Evolutionary conservation across 2,888 invertebrate species (phyloP).

Genomic region (Polydrusus cervinus): DNA sequence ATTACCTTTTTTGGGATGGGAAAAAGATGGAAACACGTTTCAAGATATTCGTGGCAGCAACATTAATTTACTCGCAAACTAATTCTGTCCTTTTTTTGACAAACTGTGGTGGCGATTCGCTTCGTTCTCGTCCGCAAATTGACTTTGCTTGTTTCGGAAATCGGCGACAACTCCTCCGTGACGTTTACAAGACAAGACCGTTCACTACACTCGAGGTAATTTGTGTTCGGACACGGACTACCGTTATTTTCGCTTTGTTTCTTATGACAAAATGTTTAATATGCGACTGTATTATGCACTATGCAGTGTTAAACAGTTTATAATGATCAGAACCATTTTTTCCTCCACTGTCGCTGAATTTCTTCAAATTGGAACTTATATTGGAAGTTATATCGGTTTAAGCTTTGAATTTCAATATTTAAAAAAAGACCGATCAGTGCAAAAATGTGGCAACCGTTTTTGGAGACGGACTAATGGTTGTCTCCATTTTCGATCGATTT

Average conservation of each 20-base stretch:
- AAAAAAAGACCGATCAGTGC: too few species aligned
- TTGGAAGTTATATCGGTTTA: too few species aligned
- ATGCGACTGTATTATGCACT: neutral
- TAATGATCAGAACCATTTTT: too few species aligned
- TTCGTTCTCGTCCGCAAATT: slow-evolving; percentile 46
- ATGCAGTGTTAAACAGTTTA: too few species aligned
- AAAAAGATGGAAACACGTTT: too few species aligned
- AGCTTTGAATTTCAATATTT: too few species aligned
- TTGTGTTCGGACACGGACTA: slow-evolving; percentile 12
- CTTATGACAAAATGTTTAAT: neutral
- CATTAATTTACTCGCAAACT: slow-evolving; percentile 7
- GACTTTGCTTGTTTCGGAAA: slow-evolving; percentile 57
- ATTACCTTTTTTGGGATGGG: too few species aligned
- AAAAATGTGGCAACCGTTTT: too few species aligned
- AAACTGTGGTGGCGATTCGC: slow-evolving; percentile 5
- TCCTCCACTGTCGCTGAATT: too few species aligned
- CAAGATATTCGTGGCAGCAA: neutral
- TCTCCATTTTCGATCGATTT: too few species aligned
- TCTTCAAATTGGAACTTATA: too few species aligned
- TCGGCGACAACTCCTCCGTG: slow-evolving; percentile 50
- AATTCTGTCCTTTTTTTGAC: slow-evolving; percentile 13
- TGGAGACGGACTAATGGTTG: too few species aligned
- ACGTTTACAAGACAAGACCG: slow-evolving; percentile 52
- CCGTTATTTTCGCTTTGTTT: slow-evolving; percentile 20
- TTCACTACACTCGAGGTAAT: slow-evolving; percentile 14